Base-by-base conservation (phyloP, 1,140 invertebrate genomes). In the Orius laevigatus region DNA sequence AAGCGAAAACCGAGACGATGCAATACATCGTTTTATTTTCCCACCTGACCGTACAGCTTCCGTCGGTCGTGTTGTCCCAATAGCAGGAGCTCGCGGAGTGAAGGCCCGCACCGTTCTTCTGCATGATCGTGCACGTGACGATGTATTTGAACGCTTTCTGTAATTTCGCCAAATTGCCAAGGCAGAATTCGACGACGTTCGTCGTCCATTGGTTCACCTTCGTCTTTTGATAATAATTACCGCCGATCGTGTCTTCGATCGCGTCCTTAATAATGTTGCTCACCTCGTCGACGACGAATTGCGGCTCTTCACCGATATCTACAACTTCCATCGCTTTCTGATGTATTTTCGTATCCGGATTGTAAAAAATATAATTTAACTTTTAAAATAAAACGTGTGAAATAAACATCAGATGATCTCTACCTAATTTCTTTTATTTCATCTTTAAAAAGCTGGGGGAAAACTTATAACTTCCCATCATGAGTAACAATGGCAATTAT, bases 1-100 rank as follows among this genome's bases (percentile, higher is more conserved):
- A 62, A 15, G 85, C 90, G 69, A 91, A 94, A 31, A 94, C 83
- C 49, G 87, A 91, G 31, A 89, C 87, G 60, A 97, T 95, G 64
- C 90, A 95, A 63, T 94, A 97, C 85, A 97, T 94, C 15, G 86
- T 92, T 68, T 97, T 97, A 63, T 98, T 98, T 62, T 98, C 93
- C 93, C 93, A 98, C 60, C 91, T 84, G 3, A 98, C 89, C 0
- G 91, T 97, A 66, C 90, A 96, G 55, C 87, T 90, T 52, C 89
- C 89, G 70, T 98, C 94, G 6, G 91, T 95, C 16, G 79, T 75
- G 57, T 90, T 93, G 63, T 97, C 93, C 93, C 93, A 98, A 64
- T 81, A 97, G 63, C 93, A 97, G 0, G 91, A 93, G 58, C 89
- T 93, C 0, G 93, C 90, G 14, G 92, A 95, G 64, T 97, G 92